A percentile compares a stretch with the other conserved stretches of the same genome.
Evolutionary conservation across 2,797 vertebrate species (phyloP).

Genomic region (Clarias platycephalus): DNA sequence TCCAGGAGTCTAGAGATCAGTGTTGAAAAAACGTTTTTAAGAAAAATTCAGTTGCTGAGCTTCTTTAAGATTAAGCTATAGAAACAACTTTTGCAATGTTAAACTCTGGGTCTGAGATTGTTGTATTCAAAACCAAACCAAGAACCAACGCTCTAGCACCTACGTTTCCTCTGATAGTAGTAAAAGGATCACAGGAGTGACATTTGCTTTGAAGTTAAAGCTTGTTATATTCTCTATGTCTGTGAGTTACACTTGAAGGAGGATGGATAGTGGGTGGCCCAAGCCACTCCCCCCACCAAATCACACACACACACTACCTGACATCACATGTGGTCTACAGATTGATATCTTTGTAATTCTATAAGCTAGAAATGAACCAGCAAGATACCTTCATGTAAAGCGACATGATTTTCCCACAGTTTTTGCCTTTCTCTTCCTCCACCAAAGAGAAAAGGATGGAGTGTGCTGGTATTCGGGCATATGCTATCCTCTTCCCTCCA

Average conservation of each 20-base stretch:
- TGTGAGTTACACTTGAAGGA: no score
- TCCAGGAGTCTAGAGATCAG: slow-evolving; percentile 77
- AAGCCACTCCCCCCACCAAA: no score
- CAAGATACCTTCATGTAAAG: slow-evolving; percentile 83
- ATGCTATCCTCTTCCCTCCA: slow-evolving; percentile 79
- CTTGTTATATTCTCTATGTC: no score
- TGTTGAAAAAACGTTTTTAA: background rate
- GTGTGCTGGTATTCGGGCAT: slow-evolving; percentile 80
- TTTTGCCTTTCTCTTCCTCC: slow-evolving; percentile 87
- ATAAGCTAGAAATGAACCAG: background rate
- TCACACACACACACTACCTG: no score
- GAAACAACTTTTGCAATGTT: background rate
- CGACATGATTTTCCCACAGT: slow-evolving; percentile 86
- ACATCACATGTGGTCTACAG: no score
- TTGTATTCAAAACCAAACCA: background rate
- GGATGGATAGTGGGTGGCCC: no score
- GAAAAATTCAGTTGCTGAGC: background rate
- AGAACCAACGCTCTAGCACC: no score
- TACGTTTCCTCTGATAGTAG: no score
- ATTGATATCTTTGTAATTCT: no score
- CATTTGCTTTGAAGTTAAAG: no score
- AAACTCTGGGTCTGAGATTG: background rate
- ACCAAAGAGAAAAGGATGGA: slow-evolving; percentile 88
- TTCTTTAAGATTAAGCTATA: slow-evolving; percentile 9
- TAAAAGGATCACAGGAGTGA: no score